Evolutionary conservation across 2,797 vertebrate genomes (phyloP).

Genomic region (Coilia nasus): DNA sequence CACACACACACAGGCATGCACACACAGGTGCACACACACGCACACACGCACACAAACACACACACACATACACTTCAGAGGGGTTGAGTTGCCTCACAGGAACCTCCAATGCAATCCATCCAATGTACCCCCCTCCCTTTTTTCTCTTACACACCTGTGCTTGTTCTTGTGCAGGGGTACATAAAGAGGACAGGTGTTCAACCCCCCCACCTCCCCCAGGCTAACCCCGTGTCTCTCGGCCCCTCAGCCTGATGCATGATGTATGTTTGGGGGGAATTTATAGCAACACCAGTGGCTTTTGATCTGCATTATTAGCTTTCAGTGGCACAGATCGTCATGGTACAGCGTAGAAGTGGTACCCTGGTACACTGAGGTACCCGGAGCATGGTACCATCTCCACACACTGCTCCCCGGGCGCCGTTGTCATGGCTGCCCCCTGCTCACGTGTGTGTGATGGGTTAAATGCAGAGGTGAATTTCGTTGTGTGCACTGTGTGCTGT

Average conservation of each 20-base stretch:
- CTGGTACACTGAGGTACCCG: too few relatives aligned
- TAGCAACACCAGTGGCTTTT: not conserved
- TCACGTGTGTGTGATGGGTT: too few relatives aligned
- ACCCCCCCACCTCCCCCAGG: not conserved
- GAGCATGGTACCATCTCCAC: too few relatives aligned
- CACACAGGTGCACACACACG: too few relatives aligned
- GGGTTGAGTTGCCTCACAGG: not conserved
- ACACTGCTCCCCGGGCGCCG: too few relatives aligned
- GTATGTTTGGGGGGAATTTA: not conserved
- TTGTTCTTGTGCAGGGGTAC: not conserved
- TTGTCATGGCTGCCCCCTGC: too few relatives aligned
- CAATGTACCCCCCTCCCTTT: not conserved
- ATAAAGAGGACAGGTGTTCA: not conserved
- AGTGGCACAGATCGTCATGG: not conserved
- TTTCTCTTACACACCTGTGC: not conserved
- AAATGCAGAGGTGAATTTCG: too few relatives aligned
- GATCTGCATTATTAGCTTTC: not conserved
- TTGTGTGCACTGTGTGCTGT: too few relatives aligned
- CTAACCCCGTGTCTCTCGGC: not conserved
- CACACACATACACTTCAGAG: not conserved
- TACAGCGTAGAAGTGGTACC: not conserved
- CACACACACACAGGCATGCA: too few relatives aligned
- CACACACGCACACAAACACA: too few relatives aligned
- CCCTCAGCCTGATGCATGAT: not conserved
- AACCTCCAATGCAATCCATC: not conserved